Conservation (phyloP, 2,888 invertebrate species). For the Epinotia nisella region DNA sequence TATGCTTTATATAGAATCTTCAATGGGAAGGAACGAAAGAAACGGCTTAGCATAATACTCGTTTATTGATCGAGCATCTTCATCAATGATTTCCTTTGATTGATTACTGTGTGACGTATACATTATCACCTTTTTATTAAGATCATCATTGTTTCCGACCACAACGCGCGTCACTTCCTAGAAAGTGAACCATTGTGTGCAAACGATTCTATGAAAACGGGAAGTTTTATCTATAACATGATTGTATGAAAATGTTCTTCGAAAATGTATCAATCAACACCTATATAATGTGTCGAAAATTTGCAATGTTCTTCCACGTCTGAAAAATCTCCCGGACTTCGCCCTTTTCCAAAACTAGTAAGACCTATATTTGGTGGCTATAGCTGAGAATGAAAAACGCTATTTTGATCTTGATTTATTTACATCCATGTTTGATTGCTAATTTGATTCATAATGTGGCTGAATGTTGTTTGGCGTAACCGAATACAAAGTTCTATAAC, state of each 20-base stretch:
- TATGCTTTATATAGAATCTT: neutral
- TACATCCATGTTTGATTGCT: neutral
- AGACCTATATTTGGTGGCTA: too few relatives aligned
- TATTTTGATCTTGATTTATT: neutral
- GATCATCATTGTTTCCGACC: slow-evolving; percentile 34
- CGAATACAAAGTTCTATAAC: too few relatives aligned
- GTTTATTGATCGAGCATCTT: slow-evolving; percentile 23
- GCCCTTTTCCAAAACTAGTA: neutral
- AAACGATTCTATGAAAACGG: slow-evolving; percentile 37
- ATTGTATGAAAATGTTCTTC: slow-evolving; percentile 6
- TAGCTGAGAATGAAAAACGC: neutral
- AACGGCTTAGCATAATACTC: slow-evolving; percentile 12
- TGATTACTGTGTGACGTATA: slow-evolving; percentile 38
- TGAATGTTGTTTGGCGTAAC: too few relatives aligned
- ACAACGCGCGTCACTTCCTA: slow-evolving; percentile 35
- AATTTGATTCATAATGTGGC: too few relatives aligned
- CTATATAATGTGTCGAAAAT: neutral
- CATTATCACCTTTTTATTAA: slow-evolving; percentile 37
- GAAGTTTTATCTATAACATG: slow-evolving; percentile 37
- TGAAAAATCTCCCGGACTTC: neutral
- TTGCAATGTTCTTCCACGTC: neutral
- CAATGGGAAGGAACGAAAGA: slow-evolving; percentile 21
- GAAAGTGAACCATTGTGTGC: slow-evolving; percentile 42
- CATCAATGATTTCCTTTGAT: slow-evolving; percentile 39
- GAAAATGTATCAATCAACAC: slow-evolving; percentile 10